Conservation (phyloP, 2,888 invertebrate genomes). For the Thymelicus sylvestris region DNA sequence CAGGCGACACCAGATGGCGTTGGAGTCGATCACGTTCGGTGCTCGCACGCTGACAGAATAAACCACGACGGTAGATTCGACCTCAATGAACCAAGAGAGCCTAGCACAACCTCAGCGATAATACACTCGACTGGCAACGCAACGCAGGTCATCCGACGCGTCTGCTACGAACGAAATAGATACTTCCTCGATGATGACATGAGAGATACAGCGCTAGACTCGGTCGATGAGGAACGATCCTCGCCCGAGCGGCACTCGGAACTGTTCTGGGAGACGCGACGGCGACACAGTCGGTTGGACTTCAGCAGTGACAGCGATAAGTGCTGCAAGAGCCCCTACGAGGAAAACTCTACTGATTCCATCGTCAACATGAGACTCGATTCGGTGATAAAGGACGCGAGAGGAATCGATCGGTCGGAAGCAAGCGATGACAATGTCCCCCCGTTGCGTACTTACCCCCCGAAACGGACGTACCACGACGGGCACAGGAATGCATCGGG, state of each 20-base stretch:
- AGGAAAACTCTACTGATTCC: slow-evolving; percentile 75
- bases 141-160: slow-evolving; percentile 75
- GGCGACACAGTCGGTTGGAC: slow-evolving; percentile 66
- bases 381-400: slow-evolving; percentile 77
- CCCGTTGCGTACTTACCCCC: slow-evolving; percentile 71
- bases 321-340: slow-evolving; percentile 76
- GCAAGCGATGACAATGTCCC: slow-evolving; percentile 66
- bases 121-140: slow-evolving; percentile 71
- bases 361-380: slow-evolving; percentile 74
- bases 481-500: slow-evolving; percentile 71
- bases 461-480: slow-evolving; percentile 61
- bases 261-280: slow-evolving; percentile 78
- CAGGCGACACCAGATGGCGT: slow-evolving; percentile 63
- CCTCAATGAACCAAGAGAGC: slow-evolving; percentile 66
- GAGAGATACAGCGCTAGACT: slow-evolving; percentile 60
- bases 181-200: slow-evolving; percentile 62
- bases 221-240: slow-evolving; percentile 66
- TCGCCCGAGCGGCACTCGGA: slow-evolving; percentile 73
- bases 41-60: slow-evolving; percentile 54
- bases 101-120: slow-evolving; percentile 68
- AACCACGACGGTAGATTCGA: slow-evolving; percentile 70
- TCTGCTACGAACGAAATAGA: slow-evolving; percentile 63
- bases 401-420: slow-evolving; percentile 62
- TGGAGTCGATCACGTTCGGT: slow-evolving; percentile 56
- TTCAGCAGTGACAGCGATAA: slow-evolving; percentile 80